Base-by-base conservation (phyloP, 1,140 invertebrate species). In the Drosophila littoralis region DNA sequence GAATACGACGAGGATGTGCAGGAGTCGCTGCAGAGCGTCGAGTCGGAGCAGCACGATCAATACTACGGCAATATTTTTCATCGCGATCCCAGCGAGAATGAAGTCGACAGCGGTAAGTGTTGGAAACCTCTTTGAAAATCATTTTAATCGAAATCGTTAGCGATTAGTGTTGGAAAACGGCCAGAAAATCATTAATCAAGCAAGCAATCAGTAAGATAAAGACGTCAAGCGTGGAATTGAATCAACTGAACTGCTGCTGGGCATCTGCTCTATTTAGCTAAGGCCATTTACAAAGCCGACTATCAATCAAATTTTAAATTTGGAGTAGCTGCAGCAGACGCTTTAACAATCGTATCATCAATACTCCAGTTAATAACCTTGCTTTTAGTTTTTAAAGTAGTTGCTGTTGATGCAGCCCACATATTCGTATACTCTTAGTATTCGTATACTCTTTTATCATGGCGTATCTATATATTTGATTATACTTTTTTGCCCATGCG, bases 21-120 rank as follows among this genome's bases (percentile, higher is more conserved):
- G 81, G 91, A 93, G 33, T 84, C 91, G n/a, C 89, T 95, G 84
- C 94, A 95, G 91, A 94, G 94, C 71, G 94, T 95, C 6, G 95
- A 95, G 81, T 95, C 94, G 9, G 94, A 95, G 85, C 94, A 94
- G 74, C 94, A 93, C 36, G 90, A 93, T 69, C 92, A 93, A 40
- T 92, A 93, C 74, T 93, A 93, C 69, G 92, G 93, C 32, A 89
- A 93, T 46, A 79, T 91, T 61, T 91, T 92, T 48, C 66, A 81
- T 63, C 78, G 90, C 8, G 91, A 92, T 89, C 85, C 92, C 42
- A 81, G 88, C 61, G 92, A 93, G 64, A 91, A 92, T 67, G 90
- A 91, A 73, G 81, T 91, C 40, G 90, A 91, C 55, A 82, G 77
- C 63, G 90, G 90, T 91, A 79, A 90, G 86, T 82, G 13, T 28